Evolutionary conservation across 53 echinoderm and acorn worm species (phyloP).

Genomic region (Apostichopus leukothele): DNA sequence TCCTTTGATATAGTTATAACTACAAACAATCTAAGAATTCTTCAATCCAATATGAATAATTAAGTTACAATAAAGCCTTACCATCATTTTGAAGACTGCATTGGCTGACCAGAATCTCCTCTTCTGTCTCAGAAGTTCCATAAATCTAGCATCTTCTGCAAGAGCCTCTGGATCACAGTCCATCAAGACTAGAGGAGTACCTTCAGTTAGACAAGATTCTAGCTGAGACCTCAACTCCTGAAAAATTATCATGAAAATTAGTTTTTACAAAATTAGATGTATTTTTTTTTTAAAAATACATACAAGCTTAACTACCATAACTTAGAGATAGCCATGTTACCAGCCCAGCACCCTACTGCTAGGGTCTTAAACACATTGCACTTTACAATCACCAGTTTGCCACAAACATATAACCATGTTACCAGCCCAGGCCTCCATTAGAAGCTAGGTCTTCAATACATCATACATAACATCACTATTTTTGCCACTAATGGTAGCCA

Average conservation of each 20-base stretch:
- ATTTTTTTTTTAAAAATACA: too few relatives aligned
- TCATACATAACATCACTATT: too few relatives aligned
- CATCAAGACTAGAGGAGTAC: slow-evolving; percentile 87
- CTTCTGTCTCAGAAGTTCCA: slow-evolving; percentile 72
- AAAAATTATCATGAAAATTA: not conserved
- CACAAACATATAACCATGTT: too few relatives aligned
- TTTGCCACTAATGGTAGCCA: too few relatives aligned
- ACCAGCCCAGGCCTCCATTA: too few relatives aligned
- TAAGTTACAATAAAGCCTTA: slow-evolving; percentile 33
- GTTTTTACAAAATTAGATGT: too few relatives aligned
- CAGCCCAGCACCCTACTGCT: slow-evolving; percentile 87
- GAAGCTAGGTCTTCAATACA: too few relatives aligned
- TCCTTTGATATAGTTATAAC: too few relatives aligned
- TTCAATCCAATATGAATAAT: too few relatives aligned
- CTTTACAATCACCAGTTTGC: too few relatives aligned
- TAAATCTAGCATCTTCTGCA: slow-evolving; percentile 80
- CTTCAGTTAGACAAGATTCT: slow-evolving; percentile 94
- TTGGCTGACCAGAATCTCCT: slow-evolving; percentile 83
- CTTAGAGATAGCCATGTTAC: slow-evolving; percentile 73
- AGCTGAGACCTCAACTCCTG: slow-evolving; percentile 94
- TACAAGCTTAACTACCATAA: too few relatives aligned
- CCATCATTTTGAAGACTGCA: slow-evolving; percentile 96
- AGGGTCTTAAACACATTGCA: slow-evolving; percentile 69
- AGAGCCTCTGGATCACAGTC: slow-evolving; percentile 76
- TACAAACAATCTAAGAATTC: too few relatives aligned